Evolutionary conservation across 2,888 invertebrate genomes (phyloP), one percentile per base, ranked within the genome.

Genomic region (Dione vanillae): DNA sequence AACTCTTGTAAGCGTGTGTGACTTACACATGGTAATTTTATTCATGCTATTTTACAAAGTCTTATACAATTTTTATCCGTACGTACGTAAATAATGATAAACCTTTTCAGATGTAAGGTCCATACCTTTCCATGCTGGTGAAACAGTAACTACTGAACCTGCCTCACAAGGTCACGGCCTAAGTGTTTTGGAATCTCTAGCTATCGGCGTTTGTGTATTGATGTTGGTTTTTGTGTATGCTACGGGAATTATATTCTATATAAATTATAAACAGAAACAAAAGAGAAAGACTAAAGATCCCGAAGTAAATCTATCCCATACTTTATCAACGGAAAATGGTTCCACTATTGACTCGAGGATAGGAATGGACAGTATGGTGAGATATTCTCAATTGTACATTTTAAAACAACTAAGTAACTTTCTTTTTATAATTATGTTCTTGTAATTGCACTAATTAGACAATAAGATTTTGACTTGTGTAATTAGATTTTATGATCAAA

Each of bases 151-250:
- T 2, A 87, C 95, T 8, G 94, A 94, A 11, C 85, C 94, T 67
- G 82, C 93, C 6, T 84, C 90, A 65, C 92, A 94, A 40, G 93
- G 92, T 65, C 94, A 94, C 76, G 95, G 96, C 43, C 92, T 97
- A 65, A 96, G 95, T 66, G 94, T 96, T n/a, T 94, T 96, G 14
- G 97, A 97, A 84, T 96, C 97, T 69, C 94, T 97, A 12, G 97
- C 97, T 0, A 97, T 97, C 56, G 97, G 96, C 9, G 94, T 97
- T 14, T 96, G 96, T 75, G 96, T 97, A 2, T 94, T 97, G 8
- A 92, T 97, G 75, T 88, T 97, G 56, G 96, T 97, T 0, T 94
- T 97, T 68, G 96, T 97, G 73, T 97, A 97, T 83, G 96, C 97
- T 5, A 96, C 97, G 0, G 97, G 97, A 1, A 96, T 97, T 8